Percentiles rank a stretch among this genome's conserved stretches.
Evolutionary conservation across 2,888 invertebrate genomes (phyloP).

Genomic region (Listrodromus nycthemerus): DNA sequence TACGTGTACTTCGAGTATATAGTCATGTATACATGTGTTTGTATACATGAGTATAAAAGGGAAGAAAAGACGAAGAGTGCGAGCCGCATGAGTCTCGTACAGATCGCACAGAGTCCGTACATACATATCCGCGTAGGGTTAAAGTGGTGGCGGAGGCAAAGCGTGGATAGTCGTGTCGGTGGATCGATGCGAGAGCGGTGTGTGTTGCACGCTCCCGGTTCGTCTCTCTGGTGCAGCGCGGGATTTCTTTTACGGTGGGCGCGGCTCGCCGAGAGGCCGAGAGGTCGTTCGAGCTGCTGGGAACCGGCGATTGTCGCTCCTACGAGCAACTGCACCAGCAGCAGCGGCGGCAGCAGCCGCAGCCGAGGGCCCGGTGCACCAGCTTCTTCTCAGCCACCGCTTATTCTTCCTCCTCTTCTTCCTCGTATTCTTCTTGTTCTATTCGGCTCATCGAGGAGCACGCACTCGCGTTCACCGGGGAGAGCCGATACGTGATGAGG

Average conservation of each 20-base stretch:
- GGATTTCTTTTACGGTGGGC: constrained; percentile 80
- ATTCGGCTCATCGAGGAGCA: constrained; percentile 65
- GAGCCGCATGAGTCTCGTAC: constrained; percentile 43
- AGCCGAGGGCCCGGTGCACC: constrained; percentile 73
- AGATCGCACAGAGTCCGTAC: constrained; percentile 26
- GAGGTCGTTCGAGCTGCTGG: constrained; percentile 80
- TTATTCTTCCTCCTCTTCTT: constrained; percentile 46
- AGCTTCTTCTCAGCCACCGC: constrained; percentile 61
- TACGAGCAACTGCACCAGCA: constrained; percentile 66
- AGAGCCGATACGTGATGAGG: constrained; percentile 64
- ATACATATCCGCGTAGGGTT: constrained; percentile 46
- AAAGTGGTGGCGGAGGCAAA: constrained; percentile 68
- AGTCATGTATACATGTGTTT: neutral
- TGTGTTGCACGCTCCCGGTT: constrained; percentile 63
- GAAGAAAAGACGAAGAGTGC: constrained; percentile 56
- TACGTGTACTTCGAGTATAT: constrained; percentile 8
- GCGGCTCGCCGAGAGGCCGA: constrained; percentile 79
- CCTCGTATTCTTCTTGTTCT: constrained; percentile 46
- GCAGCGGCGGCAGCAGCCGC: constrained; percentile 70
- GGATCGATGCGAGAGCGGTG: constrained; percentile 24
- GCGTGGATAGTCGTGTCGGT: constrained; percentile 61
- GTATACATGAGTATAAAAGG: constrained; percentile 23
- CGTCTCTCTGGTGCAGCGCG: constrained; percentile 68
- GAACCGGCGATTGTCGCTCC: constrained; percentile 81
- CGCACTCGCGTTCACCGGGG: constrained; percentile 67